Base-by-base conservation (phyloP, 2,797 vertebrate genomes). In the Lepilemur septentrionalis region DNA sequence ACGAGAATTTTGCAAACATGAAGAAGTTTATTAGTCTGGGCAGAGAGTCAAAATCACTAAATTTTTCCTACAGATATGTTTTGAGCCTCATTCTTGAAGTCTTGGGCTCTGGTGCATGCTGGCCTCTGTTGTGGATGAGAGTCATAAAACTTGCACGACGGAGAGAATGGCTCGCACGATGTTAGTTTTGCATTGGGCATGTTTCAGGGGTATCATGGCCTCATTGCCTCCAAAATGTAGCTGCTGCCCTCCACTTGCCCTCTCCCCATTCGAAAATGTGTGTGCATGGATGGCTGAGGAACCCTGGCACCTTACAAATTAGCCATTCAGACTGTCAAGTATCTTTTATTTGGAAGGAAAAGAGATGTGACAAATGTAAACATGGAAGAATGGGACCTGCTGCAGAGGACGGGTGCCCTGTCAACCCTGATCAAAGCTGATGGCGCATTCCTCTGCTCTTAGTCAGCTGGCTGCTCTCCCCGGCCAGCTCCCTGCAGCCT, bases 401-500 rank as follows among this genome's bases (percentile, higher is more conserved):
- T 88, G 41, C 52, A 97, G 90, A 98, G 97, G 98, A 96, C 18
- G 1, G 87, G 97, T 92, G 75, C 91, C 96, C 76, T 38, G 90
- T 98, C 82, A 65, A 91, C 97, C 95, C 94, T 93, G 96, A 98
- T 94, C 91, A 98, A 97, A 98, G 87, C 85, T 97, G 97, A 97
- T 91, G 94, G 86, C 67, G 50, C 94, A 96, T 97, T 98, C 97
- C 97, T 98, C 97, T 94, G 50, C 55, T 0, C 0, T 97, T 97
- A 57, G 32, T 97, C 97, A 97, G 83, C 85, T 96, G 55, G 32
- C 81, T 97, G 89, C 81, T 96, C 69, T 97, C 35, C 80, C 83
- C 55, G 79, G 98, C 41, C 57, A 69, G 57, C 52, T 96, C 5
- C 9, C 9, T 46, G 41, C 9, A 32, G 20, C 30, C 25, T 57